A percentile compares a stretch with the other conserved stretches of the same genome.
Evolutionary conservation across 2,797 vertebrate genomes (phyloP).

Genomic region (Circus cinereus): DNA sequence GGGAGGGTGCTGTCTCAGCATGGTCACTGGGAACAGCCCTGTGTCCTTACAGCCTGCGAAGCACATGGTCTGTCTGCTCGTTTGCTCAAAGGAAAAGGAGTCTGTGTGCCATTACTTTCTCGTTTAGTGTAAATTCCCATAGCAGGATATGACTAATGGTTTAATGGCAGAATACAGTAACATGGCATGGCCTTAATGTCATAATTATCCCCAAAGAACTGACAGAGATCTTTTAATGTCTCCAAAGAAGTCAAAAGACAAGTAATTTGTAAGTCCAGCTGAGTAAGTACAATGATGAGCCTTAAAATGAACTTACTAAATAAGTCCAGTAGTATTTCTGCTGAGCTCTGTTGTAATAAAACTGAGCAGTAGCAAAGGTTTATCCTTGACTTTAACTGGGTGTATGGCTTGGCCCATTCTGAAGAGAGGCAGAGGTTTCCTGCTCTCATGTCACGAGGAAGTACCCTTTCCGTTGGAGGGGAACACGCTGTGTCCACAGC

Average conservation of each 20-base stretch:
- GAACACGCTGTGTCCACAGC: background rate
- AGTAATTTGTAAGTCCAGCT: background rate
- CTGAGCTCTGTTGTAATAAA: background rate
- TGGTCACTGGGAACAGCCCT: background rate
- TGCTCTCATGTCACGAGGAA: background rate
- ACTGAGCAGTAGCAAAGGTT: background rate
- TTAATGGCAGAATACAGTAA: constrained; percentile 9
- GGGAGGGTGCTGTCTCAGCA: background rate
- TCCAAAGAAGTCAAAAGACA: constrained; percentile 22
- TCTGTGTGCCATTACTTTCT: background rate
- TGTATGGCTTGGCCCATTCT: background rate
- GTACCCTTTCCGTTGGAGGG: background rate
- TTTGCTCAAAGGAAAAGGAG: background rate
- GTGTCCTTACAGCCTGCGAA: background rate
- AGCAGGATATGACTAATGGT: background rate
- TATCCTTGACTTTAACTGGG: background rate
- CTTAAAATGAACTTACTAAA: background rate
- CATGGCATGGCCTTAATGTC: background rate
- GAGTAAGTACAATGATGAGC: background rate
- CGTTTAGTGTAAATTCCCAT: background rate
- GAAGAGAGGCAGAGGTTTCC: background rate
- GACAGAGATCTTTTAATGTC: background rate
- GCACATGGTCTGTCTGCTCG: background rate
- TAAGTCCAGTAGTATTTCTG: background rate
- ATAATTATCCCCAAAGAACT: constrained; percentile 20